phyloP scores from a whole-genome alignment of 2,888 invertebrate genomes.

The Smittia sp. region DNA sequence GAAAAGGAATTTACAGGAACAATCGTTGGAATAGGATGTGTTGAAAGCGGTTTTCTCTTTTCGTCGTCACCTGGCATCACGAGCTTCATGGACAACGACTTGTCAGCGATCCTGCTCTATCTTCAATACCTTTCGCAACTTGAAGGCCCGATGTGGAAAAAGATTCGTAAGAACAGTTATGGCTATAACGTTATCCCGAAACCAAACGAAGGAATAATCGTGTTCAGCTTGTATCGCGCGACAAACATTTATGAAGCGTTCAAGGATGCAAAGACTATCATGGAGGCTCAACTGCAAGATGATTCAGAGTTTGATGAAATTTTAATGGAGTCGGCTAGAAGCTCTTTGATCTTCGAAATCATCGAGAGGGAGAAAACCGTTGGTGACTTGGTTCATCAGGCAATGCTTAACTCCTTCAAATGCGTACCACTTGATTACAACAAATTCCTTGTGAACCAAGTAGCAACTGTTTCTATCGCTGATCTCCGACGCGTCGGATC shows the following conservation, averaged over 20 bases:
- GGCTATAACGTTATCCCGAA: conserved; percentile 65
- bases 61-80: conserved; percentile 67
- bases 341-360: conserved; percentile 82
- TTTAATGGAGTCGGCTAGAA: conserved; percentile 77
- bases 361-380: conserved; percentile 79
- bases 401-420: conserved; percentile 70
- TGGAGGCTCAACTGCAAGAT: conserved; percentile 64
- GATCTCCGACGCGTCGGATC: conserved; percentile 66
- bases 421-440: conserved; percentile 63
- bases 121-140: conserved; percentile 73
- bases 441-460: conserved; percentile 51
- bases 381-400: conserved; percentile 67
- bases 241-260: conserved; percentile 78
- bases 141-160: conserved; percentile 79
- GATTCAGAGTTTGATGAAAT: conserved; percentile 66
- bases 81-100: conserved; percentile 61
- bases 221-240: conserved; percentile 71
- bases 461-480: conserved; percentile 62
- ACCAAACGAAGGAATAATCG: conserved; percentile 67
- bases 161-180: conserved; percentile 85
- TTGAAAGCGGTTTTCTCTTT: conserved; percentile 73
- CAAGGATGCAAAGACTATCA: conserved; percentile 69
- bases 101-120: conserved; percentile 73
- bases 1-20: conserved; percentile 57
- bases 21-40: conserved; percentile 75